Conservation (phyloP, 2,797 vertebrate species). For the Halcyon chelicuti region DNA sequence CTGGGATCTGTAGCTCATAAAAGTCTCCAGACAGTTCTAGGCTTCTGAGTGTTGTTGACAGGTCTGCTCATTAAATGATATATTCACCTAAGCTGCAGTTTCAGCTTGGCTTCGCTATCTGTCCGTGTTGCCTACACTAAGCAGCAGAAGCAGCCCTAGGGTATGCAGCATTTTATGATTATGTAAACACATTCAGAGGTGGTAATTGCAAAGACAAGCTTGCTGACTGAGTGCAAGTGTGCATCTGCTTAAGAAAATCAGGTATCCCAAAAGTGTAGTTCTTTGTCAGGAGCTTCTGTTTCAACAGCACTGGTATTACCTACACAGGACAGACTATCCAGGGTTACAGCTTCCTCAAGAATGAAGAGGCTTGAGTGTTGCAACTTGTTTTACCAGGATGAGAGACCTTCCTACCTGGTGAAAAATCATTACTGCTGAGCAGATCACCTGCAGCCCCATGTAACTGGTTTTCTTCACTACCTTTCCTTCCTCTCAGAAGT, state of each 20-base stretch:
- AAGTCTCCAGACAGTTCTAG: background rate
- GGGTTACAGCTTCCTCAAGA: background rate
- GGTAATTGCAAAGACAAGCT: background rate
- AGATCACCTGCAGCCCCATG: background rate
- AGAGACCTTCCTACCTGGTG: background rate
- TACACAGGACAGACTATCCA: background rate
- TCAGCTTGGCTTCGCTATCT: background rate
- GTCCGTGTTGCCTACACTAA: background rate
- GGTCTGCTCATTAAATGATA: background rate
- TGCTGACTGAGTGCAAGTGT: background rate
- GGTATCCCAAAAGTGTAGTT: background rate
- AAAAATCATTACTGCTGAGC: background rate
- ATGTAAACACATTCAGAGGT: fast-evolving
- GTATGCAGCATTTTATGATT: background rate
- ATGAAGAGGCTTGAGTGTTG: background rate
- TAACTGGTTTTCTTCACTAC: background rate
- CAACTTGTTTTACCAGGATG: background rate
- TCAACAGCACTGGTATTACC: background rate
- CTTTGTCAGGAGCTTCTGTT: background rate
- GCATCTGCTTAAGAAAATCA: background rate
- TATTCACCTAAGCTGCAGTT: background rate
- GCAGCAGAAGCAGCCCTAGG: background rate
- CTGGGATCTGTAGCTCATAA: background rate
- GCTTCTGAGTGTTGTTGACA: background rate
- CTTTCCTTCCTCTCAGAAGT: background rate